Conservation (phyloP, 2,888 invertebrate genomes). For the Camponotus fellah region DNA sequence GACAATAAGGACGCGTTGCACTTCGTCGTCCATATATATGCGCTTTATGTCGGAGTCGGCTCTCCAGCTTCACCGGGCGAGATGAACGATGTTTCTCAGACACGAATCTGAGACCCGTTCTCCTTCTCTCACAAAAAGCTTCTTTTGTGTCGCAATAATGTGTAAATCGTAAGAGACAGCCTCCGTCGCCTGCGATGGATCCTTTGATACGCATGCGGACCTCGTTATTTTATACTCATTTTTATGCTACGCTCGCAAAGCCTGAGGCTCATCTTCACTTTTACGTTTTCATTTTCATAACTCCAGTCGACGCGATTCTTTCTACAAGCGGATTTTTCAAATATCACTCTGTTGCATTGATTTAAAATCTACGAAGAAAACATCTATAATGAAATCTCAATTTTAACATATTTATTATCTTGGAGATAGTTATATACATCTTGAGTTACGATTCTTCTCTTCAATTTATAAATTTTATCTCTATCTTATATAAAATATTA, state of each 20-base stretch:
- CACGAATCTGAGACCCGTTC: slow-evolving; percentile 7
- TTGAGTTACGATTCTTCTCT: neutral
- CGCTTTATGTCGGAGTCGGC: slow-evolving; percentile 20
- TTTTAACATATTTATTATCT: neutral
- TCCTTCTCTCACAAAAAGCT: slow-evolving; percentile 11
- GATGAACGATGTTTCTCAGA: slow-evolving; percentile 28
- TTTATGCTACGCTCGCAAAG: slow-evolving; percentile 29
- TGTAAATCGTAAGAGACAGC: slow-evolving; percentile 46
- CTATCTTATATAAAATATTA: neutral
- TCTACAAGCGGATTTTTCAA: neutral
- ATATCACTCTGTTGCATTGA: neutral
- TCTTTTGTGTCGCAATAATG: slow-evolving; percentile 37
- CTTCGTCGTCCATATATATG: slow-evolving; percentile 27
- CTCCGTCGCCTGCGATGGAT: neutral
- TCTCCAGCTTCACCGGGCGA: slow-evolving; percentile 6
- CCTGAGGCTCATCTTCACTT: neutral
- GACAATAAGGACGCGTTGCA: slow-evolving; percentile 13
- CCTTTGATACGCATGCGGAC: slow-evolving; percentile 30
- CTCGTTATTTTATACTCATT: slow-evolving; percentile 44
- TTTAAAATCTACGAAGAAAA: neutral
- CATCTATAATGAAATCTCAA: neutral
- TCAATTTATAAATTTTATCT: neutral
- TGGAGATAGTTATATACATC: neutral
- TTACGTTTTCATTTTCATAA: neutral
- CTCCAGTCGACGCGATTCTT: neutral